Conservation (phyloP, 2,113 vertebrate genomes). For the Dromas ardeola region DNA sequence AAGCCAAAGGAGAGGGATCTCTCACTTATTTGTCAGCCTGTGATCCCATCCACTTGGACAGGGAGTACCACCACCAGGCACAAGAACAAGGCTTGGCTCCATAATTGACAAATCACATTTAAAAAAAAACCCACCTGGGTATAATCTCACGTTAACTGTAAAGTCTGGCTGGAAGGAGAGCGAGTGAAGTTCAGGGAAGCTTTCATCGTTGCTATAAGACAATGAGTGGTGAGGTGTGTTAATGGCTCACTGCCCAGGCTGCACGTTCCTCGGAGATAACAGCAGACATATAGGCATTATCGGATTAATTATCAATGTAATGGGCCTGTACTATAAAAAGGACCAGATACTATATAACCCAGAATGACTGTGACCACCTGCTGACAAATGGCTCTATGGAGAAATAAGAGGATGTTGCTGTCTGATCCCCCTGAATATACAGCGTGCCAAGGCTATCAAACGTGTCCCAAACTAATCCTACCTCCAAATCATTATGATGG, state of each 20-base stretch:
- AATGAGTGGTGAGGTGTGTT: not conserved
- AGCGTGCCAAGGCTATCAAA: not conserved
- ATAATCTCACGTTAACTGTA: not conserved
- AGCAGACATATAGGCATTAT: slow-evolving; percentile 12
- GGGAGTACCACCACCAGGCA: not conserved
- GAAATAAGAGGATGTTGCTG: not conserved
- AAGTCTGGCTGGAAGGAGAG: not conserved
- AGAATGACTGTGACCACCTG: not conserved
- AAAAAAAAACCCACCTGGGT: not conserved
- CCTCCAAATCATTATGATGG: not conserved
- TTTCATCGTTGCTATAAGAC: not conserved
- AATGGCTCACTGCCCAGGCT: not conserved
- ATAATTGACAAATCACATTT: not conserved
- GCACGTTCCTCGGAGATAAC: not conserved
- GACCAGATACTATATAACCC: not conserved
- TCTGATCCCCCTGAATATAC: not conserved
- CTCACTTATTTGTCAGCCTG: not conserved
- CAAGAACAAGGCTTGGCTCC: not conserved
- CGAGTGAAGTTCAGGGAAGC: not conserved
- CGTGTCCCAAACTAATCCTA: not conserved
- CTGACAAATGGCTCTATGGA: not conserved
- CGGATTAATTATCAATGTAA: slow-evolving; percentile 39
- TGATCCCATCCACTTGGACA: not conserved
- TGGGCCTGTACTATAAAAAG: slow-evolving; percentile 7
- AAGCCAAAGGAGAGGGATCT: not conserved